phyloP scores from a whole-genome alignment of 2,888 invertebrate genomes.

The Maniola hyperantus region DNA sequence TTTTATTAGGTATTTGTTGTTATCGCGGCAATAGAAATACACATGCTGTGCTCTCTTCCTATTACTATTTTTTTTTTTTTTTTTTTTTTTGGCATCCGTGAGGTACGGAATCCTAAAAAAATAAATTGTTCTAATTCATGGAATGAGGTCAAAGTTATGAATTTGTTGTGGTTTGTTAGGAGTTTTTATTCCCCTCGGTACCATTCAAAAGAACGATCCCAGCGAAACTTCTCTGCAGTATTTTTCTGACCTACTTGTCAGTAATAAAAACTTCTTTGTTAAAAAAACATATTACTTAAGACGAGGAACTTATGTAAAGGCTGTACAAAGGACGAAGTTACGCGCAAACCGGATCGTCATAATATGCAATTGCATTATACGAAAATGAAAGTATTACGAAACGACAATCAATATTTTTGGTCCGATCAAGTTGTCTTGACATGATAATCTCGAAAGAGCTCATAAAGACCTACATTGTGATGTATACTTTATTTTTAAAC shows the following conservation, averaged over 20 bases:
- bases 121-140: slow-evolving; percentile 16
- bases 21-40: too few species aligned
- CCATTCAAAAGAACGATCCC: slow-evolving; percentile 5
- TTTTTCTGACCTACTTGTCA: slow-evolving; percentile 13
- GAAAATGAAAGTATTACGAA: slow-evolving; percentile 35
- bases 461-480: slow-evolving; percentile 10
- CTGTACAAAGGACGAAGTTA: slow-evolving; percentile 30
- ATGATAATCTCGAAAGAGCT: slow-evolving; percentile 30
- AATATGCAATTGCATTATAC: slow-evolving; percentile 32
- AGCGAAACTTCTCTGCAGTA: slow-evolving; percentile 10
- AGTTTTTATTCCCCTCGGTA: slow-evolving; percentile 12
- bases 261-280: slow-evolving; percentile 15
- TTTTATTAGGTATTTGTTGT: too few species aligned
- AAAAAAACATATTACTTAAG: slow-evolving; percentile 29
- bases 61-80: too few species aligned
- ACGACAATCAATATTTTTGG: slow-evolving; percentile 31
- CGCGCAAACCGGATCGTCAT: slow-evolving; percentile 25
- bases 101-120: too few species aligned
- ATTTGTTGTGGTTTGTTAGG: slow-evolving; percentile 22
- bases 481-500: slow-evolving; percentile 10
- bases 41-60: too few species aligned
- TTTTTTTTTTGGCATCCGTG: too few species aligned
- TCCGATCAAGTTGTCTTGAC: slow-evolving; percentile 30
- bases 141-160: slow-evolving; percentile 24
- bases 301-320: slow-evolving; percentile 18